Percentiles rank a stretch among this genome's conserved stretches.
Evolutionary conservation across 1,140 invertebrate species (phyloP).

Genomic region (Ooceraea biroi): DNA sequence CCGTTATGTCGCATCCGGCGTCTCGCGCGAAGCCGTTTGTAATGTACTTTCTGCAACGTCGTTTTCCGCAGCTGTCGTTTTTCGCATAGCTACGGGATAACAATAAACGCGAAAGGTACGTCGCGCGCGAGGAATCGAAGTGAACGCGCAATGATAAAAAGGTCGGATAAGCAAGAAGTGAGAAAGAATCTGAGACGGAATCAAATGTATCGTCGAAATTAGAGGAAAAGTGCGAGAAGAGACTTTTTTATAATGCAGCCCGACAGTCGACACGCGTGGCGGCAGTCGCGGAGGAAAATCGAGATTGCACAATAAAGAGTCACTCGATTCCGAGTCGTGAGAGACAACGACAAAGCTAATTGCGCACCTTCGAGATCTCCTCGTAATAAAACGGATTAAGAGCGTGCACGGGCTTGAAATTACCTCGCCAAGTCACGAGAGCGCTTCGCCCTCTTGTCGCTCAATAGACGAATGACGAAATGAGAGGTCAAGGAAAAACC

Average conservation of each 20-base stretch:
- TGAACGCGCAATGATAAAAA: background rate
- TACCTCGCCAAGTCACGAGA: conserved; percentile 44
- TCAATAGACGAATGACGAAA: conserved; percentile 35
- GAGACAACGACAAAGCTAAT: conserved; percentile 60
- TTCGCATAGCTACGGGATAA: background rate
- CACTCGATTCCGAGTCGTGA: conserved; percentile 26
- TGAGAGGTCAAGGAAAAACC: background rate
- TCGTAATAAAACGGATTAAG: conserved; percentile 63
- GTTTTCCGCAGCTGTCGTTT: conserved; percentile 27
- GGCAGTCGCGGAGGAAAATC: conserved; percentile 7
- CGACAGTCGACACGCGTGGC: background rate
- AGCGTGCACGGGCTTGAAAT: conserved; percentile 40
- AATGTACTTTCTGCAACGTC: conserved; percentile 8
- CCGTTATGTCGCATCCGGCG: conserved; percentile 29
- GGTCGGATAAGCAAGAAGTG: background rate
- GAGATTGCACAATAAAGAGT: conserved; percentile 48
- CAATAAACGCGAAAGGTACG: conserved; percentile 19
- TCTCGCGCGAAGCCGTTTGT: conserved; percentile 10
- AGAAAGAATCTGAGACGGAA: background rate
- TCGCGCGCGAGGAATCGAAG: background rate
- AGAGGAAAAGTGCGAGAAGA: conserved; percentile 3
- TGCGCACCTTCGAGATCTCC: conserved; percentile 52
- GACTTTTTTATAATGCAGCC: conserved; percentile 14
- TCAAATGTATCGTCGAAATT: conserved; percentile 16
- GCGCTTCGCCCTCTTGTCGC: conserved; percentile 8